Conservation (phyloP, 1,140 invertebrate genomes). For the Telenomus remus region DNA sequence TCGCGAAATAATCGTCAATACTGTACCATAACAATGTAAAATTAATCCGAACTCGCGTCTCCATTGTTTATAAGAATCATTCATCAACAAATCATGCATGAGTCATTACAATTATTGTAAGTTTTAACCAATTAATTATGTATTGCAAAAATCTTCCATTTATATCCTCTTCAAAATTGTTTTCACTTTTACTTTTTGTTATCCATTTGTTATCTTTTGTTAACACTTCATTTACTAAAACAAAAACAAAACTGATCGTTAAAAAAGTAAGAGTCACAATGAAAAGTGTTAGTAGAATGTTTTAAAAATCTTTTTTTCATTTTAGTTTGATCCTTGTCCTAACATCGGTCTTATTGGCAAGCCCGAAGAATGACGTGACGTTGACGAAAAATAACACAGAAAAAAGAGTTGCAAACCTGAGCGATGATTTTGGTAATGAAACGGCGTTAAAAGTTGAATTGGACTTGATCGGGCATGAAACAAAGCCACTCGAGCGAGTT, state of each 20-base stretch:
- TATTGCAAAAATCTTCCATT: too few species aligned
- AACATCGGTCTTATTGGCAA: slow-evolving; percentile 16
- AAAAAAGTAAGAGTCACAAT: too few species aligned
- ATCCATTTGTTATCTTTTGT: too few species aligned
- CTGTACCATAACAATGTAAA: slow-evolving; percentile 19
- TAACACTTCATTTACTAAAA: too few species aligned
- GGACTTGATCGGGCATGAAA: slow-evolving; percentile 31
- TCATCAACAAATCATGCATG: slow-evolving; percentile 21
- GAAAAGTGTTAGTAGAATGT: too few species aligned
- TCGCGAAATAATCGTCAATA: slow-evolving; percentile 33
- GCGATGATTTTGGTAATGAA: slow-evolving; percentile 8
- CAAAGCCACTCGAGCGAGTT: slow-evolving; percentile 23
- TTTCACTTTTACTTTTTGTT: too few species aligned
- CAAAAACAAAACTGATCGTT: too few species aligned
- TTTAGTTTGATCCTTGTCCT: slow-evolving; percentile 32
- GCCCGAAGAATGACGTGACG: slow-evolving; percentile 12
- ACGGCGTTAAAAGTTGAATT: slow-evolving; percentile 19
- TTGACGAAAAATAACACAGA: slow-evolving; percentile 4
- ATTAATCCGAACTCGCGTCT: slow-evolving; percentile 13
- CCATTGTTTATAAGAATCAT: not conserved
- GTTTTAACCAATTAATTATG: slow-evolving; percentile 5
- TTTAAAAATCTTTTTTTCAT: not conserved
- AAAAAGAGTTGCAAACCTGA: not conserved
- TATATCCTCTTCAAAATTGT: too few species aligned
- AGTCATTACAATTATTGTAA: slow-evolving; percentile 27